phyloP scores from a whole-genome alignment of 2,797 vertebrate species.

The Tragelaphus eurycerus region DNA sequence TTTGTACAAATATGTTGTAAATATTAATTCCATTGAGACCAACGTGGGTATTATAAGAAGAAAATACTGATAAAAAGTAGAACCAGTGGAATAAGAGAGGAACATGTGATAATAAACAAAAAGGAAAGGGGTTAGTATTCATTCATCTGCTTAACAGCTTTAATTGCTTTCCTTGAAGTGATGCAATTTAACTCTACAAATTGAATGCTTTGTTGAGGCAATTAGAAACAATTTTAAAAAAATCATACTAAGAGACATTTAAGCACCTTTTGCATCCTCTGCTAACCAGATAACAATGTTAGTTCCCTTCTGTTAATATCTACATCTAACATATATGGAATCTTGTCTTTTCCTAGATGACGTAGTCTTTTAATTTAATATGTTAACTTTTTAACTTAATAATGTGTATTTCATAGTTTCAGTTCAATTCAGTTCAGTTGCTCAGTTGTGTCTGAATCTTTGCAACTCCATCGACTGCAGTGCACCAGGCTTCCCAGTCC shows the following conservation, averaged over 20 bases:
- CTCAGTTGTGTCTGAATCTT: rapidly evolving
- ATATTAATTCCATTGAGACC: not conserved
- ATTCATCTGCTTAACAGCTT: not conserved
- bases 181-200: conserved; percentile 31
- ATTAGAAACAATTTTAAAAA: conserved; percentile 17
- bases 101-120: not conserved
- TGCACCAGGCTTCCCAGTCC: not conserved
- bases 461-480: not conserved
- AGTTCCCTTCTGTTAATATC: not conserved
- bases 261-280: not conserved
- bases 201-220: conserved; percentile 48
- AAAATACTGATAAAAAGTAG: not conserved
- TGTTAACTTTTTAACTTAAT: not conserved
- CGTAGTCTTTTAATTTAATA: not conserved
- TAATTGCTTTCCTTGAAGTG: not conserved
- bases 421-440: not conserved
- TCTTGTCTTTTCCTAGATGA: not conserved
- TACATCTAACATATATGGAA: not conserved
- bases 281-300: conserved; percentile 32
- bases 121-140: not conserved
- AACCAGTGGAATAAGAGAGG: not conserved
- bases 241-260: not conserved
- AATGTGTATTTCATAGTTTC: not conserved
- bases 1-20: conserved; percentile 25
- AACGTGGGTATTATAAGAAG: not conserved